Base-by-base conservation (phyloP, 2,888 invertebrate genomes). In the Drosophila nr. fundita region DNA sequence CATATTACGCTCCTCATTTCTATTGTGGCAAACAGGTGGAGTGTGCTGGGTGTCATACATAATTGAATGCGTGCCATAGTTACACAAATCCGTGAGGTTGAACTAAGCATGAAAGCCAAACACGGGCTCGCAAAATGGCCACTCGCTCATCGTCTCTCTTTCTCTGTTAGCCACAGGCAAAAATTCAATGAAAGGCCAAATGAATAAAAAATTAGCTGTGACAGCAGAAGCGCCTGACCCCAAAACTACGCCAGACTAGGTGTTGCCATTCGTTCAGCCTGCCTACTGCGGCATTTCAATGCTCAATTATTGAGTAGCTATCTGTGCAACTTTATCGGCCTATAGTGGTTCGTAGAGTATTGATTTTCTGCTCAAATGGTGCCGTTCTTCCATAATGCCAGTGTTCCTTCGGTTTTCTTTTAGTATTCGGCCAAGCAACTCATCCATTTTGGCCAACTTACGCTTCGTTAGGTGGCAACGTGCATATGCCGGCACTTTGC, bases 191-290 rank as follows among this genome's bases (percentile, higher is more conserved):
- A 78, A 78, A 76, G 78, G 78, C 89, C 76, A 60, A 81, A 88
- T 89, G 88, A 87, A 87, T 89, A 89, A 76, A 58, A 69, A 90
- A 90, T 90, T 78, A 83, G 73, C 75, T 66, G 73, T 65, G 80
- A 69, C 73, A 78, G 80, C 80, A 80, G 61, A 64, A 61, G 63
- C 54, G 66, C 27, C 54, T 66, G 62, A 49, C 21, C 64, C 30
- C 5, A 38, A 45, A 34, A 32, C 40, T 36, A 49, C 54, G 45
- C 27, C 30, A 32, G 40, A 38, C 21, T 7, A 50, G 54, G 24
- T 50, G 21, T 24, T 55, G 24, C 24, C 27, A 4, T 27, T 15
- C 15, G 15, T 45, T 15, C 24, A 8, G 45, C 15, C 15, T 24
- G 15, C 29, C 48, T 29, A 10, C 48, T 24, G 45, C 21, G 38